Conservation (phyloP, 1,140 invertebrate species). For the Micrasema longulum region DNA sequence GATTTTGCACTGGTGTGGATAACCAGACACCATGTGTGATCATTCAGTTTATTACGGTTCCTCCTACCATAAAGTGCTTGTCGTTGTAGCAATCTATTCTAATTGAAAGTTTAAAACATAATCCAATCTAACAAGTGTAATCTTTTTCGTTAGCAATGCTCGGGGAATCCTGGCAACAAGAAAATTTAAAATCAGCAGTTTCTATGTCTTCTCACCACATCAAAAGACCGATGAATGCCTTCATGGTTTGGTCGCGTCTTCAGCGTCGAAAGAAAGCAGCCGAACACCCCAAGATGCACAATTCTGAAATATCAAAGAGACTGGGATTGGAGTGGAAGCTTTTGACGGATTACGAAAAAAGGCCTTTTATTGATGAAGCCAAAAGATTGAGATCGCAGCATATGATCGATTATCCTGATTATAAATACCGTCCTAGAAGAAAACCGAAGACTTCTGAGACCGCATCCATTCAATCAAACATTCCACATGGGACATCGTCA, state of each 20-base stretch:
- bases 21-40: not conserved
- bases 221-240: slow-evolving; percentile 78
- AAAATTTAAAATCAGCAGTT: not conserved
- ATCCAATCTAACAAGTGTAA: not conserved
- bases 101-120: not conserved
- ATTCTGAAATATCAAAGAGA: slow-evolving; percentile 81
- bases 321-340: slow-evolving; percentile 79
- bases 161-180: slow-evolving; percentile 28
- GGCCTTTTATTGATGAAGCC: slow-evolving; percentile 88
- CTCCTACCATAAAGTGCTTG: slow-evolving; percentile 20
- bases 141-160: not conserved
- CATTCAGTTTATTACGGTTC: not conserved
- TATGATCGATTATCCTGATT: slow-evolving; percentile 81
- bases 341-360: slow-evolving; percentile 74
- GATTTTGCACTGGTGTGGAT: slow-evolving; percentile 1
- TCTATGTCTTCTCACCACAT: slow-evolving; percentile 61
- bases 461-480: slow-evolving; percentile 55
- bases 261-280: slow-evolving; percentile 81
- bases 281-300: slow-evolving; percentile 85
- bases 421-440: slow-evolving; percentile 78
- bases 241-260: slow-evolving; percentile 79
- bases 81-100: not conserved
- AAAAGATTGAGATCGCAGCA: slow-evolving; percentile 78
- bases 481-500: slow-evolving; percentile 54
- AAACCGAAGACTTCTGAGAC: slow-evolving; percentile 71